These are phyloP conservation scores for Acrobasis consociella DNA, from an alignment of 2,888 invertebrate species.

Conservation along the genomic window DNA sequence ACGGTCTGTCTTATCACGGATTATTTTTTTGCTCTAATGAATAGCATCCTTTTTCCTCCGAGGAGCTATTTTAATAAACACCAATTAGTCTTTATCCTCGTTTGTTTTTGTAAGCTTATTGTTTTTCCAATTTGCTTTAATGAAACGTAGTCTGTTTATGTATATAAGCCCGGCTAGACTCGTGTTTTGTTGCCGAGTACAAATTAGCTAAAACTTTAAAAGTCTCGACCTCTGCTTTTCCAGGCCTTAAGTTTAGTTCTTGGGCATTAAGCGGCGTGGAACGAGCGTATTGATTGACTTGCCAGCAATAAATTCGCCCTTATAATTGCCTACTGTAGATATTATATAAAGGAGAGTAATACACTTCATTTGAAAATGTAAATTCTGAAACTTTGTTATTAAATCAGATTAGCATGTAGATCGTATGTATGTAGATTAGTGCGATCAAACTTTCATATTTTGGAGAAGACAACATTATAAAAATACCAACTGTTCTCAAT, in stretches of 20 bases:
- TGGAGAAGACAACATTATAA: too few relatives aligned
- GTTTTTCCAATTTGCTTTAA: not conserved
- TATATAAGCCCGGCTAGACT: not conserved
- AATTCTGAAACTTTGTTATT: too few relatives aligned
- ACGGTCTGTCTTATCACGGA: not conserved
- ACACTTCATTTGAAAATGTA: too few relatives aligned
- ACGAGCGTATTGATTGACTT: too few relatives aligned
- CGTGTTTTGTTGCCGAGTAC: not conserved
- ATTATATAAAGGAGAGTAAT: too few relatives aligned
- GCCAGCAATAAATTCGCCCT: too few relatives aligned
- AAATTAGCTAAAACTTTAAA: not conserved
- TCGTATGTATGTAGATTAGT: too few relatives aligned
- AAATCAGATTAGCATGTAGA: too few relatives aligned
- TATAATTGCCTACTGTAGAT: too few relatives aligned
- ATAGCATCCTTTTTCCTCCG: constrained; percentile 6
- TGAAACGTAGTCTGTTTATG: not conserved
- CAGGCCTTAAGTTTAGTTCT: not conserved
- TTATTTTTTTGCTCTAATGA: constrained; percentile 2
- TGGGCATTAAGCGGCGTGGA: too few relatives aligned
- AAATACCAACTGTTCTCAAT: too few relatives aligned
- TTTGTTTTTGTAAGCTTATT: constrained; percentile 5
- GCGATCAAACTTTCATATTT: too few relatives aligned
- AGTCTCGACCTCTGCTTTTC: not conserved
- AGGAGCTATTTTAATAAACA: constrained; percentile 14
- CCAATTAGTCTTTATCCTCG: constrained; percentile 9